phyloP scores from a whole-genome alignment of 2,113 vertebrate species.

The Lepus europaeus region DNA sequence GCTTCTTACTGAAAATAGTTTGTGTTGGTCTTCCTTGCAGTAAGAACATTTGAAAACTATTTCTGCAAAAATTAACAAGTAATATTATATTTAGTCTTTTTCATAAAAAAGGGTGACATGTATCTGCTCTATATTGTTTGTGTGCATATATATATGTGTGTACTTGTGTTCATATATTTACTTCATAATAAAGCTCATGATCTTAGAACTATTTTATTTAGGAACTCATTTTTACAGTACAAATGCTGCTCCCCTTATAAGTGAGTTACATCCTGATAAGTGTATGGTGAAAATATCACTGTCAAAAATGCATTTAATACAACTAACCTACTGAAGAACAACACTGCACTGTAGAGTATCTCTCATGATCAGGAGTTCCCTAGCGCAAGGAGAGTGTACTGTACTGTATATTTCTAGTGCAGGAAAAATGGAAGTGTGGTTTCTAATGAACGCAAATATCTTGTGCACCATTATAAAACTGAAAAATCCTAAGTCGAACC shows the following conservation, averaged over 20 bases:
- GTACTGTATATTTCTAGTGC: background rate
- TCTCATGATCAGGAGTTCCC: background rate
- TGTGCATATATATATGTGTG: background rate
- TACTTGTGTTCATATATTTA: background rate
- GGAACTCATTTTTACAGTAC: background rate
- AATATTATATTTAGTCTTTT: conserved; percentile 26
- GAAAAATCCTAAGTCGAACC: background rate
- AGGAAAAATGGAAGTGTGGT: background rate
- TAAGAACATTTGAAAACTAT: background rate
- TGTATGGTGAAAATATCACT: background rate
- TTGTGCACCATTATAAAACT: background rate
- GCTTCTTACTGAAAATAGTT: background rate
- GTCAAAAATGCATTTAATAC: background rate
- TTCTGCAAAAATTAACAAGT: background rate
- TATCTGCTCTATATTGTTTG: background rate
- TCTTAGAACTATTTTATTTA: background rate
- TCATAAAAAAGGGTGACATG: background rate
- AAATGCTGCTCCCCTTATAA: background rate
- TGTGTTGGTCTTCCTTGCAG: background rate
- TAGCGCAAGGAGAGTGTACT: background rate
- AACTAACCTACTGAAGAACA: background rate
- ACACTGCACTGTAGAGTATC: too few species aligned
- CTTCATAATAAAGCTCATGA: background rate
- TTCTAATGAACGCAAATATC: background rate
- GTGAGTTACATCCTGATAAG: too few species aligned